Evolutionary conservation across 1,140 invertebrate genomes (phyloP).

Genomic region (Asbolus verrucosus): DNA sequence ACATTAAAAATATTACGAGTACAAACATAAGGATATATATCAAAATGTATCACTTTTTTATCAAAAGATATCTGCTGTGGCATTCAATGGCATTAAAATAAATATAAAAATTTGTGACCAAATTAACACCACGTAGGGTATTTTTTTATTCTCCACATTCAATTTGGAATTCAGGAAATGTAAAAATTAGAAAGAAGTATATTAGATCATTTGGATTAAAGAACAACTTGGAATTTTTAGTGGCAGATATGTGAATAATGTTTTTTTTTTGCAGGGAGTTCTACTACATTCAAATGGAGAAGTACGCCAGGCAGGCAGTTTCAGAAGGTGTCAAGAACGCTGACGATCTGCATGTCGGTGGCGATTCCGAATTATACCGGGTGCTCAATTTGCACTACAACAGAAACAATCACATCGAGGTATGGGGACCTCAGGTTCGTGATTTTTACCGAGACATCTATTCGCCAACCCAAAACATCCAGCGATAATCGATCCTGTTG

Average conservation of each 20-base stretch:
- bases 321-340: conserved; percentile 94
- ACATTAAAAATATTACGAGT: no score
- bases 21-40: no score
- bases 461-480: conserved; percentile 23
- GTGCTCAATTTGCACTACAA: conserved; percentile 99
- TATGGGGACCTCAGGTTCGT: conserved; percentile 78
- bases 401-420: conserved; percentile 99
- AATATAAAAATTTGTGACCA: no score
- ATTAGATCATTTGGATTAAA: neutral
- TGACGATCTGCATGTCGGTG: conserved; percentile 93
- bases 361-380: conserved; percentile 97
- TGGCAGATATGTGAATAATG: conserved; percentile 1
- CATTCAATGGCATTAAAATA: no score
- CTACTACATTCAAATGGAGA: conserved; percentile 99
- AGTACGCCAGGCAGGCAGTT: conserved; percentile 97
- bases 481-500: conserved; percentile 15
- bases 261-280: conserved; percentile 85
- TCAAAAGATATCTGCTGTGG: no score
- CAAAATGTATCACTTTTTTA: no score
- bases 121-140: no score
- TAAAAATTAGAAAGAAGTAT: conserved; percentile 1
- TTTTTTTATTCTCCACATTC: no score
- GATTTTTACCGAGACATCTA: conserved; percentile 61
- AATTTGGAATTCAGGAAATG: no score
- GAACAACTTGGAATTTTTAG: no score